Evolutionary conservation across 2,888 invertebrate species (phyloP).

Genomic region (Cremastobaeus sp.): DNA sequence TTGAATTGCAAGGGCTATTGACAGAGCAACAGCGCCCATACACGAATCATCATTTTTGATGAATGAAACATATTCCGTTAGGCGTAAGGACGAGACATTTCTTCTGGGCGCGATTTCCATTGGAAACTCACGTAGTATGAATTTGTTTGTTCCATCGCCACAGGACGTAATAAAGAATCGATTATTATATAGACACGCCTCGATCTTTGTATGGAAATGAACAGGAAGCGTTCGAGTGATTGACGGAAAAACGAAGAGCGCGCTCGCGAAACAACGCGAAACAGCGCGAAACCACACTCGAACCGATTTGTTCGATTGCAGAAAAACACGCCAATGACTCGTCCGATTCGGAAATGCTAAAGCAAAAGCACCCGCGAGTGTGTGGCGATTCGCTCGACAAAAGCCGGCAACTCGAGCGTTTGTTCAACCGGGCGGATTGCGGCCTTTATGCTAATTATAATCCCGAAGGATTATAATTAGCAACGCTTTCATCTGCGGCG

Average conservation of each 20-base stretch:
- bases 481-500: not conserved
- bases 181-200: constrained; percentile 58
- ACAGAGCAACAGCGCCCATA: constrained; percentile 22
- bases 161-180: constrained; percentile 57
- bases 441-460: constrained; percentile 30
- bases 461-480: constrained; percentile 20
- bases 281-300: too few relatives aligned
- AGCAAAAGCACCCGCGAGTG: not conserved
- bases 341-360: too few relatives aligned
- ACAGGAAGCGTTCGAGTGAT: constrained; percentile 9
- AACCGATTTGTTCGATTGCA: not conserved
- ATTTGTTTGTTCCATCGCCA: constrained; percentile 15
- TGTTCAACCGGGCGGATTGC: not conserved
- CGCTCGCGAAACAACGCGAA: constrained; percentile 22
- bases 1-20: not conserved
- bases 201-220: constrained; percentile 61
- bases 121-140: constrained; percentile 4
- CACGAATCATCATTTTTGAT: constrained; percentile 18
- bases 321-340: too few relatives aligned
- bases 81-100: not conserved
- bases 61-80: constrained; percentile 22
- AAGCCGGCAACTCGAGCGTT: constrained; percentile 4
- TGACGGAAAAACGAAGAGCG: constrained; percentile 35
- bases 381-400: too few relatives aligned
- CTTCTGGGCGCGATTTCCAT: constrained; percentile 8